Evolutionary conservation across 2,113 vertebrate species (phyloP).

Genomic region (Crotalus helleri): DNA sequence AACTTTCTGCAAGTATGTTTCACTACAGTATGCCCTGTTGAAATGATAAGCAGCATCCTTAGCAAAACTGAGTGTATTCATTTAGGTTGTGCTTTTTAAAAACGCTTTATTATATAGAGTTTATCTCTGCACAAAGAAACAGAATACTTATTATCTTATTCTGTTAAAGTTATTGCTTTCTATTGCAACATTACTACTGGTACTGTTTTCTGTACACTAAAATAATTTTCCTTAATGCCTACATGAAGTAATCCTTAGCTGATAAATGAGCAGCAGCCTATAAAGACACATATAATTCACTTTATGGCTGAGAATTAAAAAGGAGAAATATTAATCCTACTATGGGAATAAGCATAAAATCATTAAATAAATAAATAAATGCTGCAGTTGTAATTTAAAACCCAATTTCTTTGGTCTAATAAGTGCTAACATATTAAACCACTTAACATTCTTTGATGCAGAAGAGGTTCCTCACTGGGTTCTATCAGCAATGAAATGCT

Average conservation of each 20-base stretch:
- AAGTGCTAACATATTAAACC: not conserved
- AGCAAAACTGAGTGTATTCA: not conserved
- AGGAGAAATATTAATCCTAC: not conserved
- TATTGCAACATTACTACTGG: not conserved
- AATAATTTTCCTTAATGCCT: not conserved
- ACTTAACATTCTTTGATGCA: conserved; percentile 39
- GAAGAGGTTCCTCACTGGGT: conserved; percentile 89
- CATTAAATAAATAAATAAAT: not conserved
- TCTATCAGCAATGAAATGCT: conserved; percentile 85
- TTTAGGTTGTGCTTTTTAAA: not conserved
- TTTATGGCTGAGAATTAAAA: not conserved
- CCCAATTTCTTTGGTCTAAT: not conserved
- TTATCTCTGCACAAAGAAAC: not conserved
- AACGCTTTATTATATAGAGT: not conserved
- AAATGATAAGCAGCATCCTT: not conserved
- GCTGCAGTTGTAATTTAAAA: not conserved
- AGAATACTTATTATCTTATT: not conserved
- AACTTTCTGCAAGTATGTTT: not conserved
- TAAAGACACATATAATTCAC: not conserved
- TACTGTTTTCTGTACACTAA: not conserved
- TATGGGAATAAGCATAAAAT: not conserved
- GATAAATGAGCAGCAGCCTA: not conserved
- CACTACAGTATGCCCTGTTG: not conserved
- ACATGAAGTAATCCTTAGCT: not conserved
- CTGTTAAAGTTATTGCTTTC: not conserved